phyloP scores from a whole-genome alignment of 1,140 invertebrate species.

The Riptortus pedestris region DNA sequence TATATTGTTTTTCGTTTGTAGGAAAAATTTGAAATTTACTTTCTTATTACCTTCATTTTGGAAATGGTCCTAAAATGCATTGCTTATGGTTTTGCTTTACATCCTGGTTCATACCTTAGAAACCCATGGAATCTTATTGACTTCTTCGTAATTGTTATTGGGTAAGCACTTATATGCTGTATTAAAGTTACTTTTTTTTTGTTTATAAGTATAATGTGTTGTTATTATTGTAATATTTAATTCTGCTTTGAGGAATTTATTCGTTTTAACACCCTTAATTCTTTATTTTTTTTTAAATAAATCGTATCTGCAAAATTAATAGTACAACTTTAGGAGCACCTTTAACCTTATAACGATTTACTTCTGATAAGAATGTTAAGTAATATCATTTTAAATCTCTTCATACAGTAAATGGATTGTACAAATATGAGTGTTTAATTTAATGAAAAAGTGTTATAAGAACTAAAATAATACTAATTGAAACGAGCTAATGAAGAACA shows the following conservation, averaged over 20 bases:
- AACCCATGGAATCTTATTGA: constrained; percentile 28
- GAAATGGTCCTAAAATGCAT: constrained; percentile 27
- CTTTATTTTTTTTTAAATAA: no score
- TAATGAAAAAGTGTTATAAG: no score
- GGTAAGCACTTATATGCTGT: constrained; percentile 6
- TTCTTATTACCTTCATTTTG: constrained; percentile 25
- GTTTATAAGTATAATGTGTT: neutral
- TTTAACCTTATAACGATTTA: no score
- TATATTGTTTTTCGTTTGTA: constrained; percentile 6
- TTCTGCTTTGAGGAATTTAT: neutral
- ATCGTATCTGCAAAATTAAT: no score
- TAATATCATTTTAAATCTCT: no score
- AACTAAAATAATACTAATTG: no score
- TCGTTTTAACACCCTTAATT: no score
- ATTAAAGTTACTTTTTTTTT: neutral
- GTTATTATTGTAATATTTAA: neutral
- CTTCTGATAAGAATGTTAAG: no score
- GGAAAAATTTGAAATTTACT: constrained; percentile 26
- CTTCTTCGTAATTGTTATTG: constrained; percentile 27
- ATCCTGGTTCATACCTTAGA: constrained; percentile 26
- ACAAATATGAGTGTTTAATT: no score
- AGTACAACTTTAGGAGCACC: no score
- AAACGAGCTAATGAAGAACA: no score
- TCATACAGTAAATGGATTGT: no score
- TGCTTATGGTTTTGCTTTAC: constrained; percentile 23